Conservation (phyloP, 1,140 invertebrate species). For the Dermatophagoides farinae region DNA sequence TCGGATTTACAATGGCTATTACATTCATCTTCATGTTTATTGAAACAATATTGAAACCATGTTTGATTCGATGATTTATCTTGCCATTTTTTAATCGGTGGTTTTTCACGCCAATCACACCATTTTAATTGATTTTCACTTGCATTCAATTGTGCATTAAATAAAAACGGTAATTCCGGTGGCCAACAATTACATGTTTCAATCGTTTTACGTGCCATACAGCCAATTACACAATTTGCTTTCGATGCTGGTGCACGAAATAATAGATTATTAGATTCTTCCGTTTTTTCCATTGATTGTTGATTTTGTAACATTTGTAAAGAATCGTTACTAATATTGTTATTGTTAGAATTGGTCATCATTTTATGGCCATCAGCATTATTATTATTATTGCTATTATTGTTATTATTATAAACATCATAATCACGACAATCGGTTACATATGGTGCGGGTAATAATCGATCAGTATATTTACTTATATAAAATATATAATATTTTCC, state of each 20-base stretch:
- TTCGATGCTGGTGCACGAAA: not conserved
- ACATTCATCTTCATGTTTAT: conserved; percentile 3
- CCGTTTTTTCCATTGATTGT: not conserved
- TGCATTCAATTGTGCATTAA: not conserved
- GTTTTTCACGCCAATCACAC: conserved; percentile 4
- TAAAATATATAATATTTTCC: conserved; percentile 11
- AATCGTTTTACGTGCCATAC: conserved; percentile 5
- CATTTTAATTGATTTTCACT: not conserved
- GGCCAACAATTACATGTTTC: conserved; percentile 11
- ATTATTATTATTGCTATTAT: not conserved
- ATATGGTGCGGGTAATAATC: conserved; percentile 1
- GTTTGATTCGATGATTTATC: not conserved
- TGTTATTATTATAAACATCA: not conserved
- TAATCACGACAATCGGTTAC: conserved; percentile 1
- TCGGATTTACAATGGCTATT: conserved; percentile 5
- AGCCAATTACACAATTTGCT: conserved; percentile 3
- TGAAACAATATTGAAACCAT: conserved; percentile 12
- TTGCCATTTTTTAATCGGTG: not conserved
- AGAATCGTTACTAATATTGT: too few relatives aligned
- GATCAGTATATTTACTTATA: conserved; percentile 5
- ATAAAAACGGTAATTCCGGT: conserved; percentile 9
- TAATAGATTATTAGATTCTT: not conserved
- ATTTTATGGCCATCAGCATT: not conserved
- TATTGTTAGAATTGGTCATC: too few relatives aligned
- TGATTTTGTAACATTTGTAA: not conserved